These are phyloP conservation scores for Pandemis heparana DNA, from an alignment of 2,888 invertebrate species.

Conservation along the genomic window DNA sequence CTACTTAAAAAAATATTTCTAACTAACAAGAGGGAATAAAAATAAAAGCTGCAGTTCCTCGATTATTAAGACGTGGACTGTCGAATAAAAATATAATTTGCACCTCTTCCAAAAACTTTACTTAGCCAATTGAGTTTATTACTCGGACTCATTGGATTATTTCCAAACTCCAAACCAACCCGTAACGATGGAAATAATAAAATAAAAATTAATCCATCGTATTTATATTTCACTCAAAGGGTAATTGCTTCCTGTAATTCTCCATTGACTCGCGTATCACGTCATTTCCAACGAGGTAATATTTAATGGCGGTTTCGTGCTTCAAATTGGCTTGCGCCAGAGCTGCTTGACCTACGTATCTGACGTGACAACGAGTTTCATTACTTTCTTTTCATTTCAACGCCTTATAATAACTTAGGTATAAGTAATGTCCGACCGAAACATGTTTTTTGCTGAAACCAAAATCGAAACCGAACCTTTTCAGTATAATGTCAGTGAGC, in stretches of 20 bases:
- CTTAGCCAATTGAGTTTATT: neutral
- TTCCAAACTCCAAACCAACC: neutral
- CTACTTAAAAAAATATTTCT: too few relatives aligned
- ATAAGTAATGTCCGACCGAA: too few relatives aligned
- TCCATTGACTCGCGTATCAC: neutral
- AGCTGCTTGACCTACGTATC: slow-evolving; percentile 16
- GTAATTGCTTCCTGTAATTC: slow-evolving; percentile 33
- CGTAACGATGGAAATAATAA: neutral
- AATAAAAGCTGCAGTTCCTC: too few relatives aligned
- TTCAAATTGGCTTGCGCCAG: slow-evolving; percentile 23
- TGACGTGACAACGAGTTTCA: neutral
- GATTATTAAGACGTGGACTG: too few relatives aligned
- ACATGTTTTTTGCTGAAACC: too few relatives aligned
- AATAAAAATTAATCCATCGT: slow-evolving; percentile 10
- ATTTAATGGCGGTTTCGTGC: slow-evolving; percentile 35
- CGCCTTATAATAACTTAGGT: too few relatives aligned
- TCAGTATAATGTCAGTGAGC: too few relatives aligned
- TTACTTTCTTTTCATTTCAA: neutral
- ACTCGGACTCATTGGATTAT: neutral
- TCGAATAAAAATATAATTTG: too few relatives aligned
- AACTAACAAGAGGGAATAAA: too few relatives aligned
- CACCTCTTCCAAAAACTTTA: too few relatives aligned
- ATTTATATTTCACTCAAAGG: slow-evolving; percentile 30
- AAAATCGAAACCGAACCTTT: too few relatives aligned
- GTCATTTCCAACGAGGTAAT: slow-evolving; percentile 21